Evolutionary conservation across 2,888 invertebrate genomes (phyloP).

Genomic region (Portevinia maculata): DNA sequence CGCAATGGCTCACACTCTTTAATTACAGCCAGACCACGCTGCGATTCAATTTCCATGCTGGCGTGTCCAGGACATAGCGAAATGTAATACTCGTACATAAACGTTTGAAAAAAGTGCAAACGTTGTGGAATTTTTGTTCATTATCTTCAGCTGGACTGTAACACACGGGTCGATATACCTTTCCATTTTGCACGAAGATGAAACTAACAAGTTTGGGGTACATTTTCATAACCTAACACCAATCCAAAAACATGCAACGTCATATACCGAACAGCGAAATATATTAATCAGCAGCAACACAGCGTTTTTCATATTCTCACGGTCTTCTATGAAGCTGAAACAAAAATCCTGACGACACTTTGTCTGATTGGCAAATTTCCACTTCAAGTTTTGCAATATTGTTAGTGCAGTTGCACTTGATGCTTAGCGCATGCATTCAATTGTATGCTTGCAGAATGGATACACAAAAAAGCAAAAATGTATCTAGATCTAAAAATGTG

Average conservation of each 20-base stretch:
- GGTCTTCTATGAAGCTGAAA: slow-evolving; percentile 1
- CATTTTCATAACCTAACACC: slow-evolving; percentile 35
- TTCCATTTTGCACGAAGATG: not conserved
- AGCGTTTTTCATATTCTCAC: slow-evolving; percentile 14
- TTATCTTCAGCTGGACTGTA: not conserved
- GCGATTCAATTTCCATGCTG: slow-evolving; percentile 37
- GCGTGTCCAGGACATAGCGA: slow-evolving; percentile 17
- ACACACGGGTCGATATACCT: slow-evolving; percentile 22
- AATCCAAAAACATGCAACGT: not conserved
- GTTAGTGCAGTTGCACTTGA: slow-evolving; percentile 45
- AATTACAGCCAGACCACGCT: slow-evolving; percentile 41
- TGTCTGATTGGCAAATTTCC: slow-evolving; percentile 58
- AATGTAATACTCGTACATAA: slow-evolving; percentile 18
- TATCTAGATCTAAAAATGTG: slow-evolving; percentile 22
- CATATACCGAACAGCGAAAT: not conserved
- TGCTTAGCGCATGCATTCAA: not conserved
- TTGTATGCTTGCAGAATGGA: not conserved
- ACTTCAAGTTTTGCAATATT: slow-evolving; percentile 20
- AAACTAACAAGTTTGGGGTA: not conserved
- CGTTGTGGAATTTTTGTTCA: slow-evolving; percentile 1
- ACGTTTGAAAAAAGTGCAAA: slow-evolving; percentile 24
- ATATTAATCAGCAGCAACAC: slow-evolving; percentile 25
- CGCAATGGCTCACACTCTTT: slow-evolving; percentile 30
- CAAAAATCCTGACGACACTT: slow-evolving; percentile 36
- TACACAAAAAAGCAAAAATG: slow-evolving; percentile 15